Evolutionary conservation across 2,888 invertebrate genomes (phyloP).

Genomic region (Chrysolina oricalcia): DNA sequence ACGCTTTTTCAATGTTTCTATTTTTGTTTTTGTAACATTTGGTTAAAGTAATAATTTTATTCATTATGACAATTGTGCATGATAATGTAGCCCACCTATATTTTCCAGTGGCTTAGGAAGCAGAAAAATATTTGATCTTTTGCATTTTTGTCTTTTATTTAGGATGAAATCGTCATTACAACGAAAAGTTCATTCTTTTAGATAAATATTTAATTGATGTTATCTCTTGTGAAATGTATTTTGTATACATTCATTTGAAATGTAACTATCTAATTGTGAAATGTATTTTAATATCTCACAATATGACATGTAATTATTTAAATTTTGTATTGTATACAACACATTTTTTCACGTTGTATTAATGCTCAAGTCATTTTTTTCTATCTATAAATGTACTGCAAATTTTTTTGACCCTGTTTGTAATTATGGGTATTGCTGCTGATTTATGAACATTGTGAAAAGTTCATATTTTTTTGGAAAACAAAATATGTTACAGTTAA

Average conservation of each 20-base stretch:
- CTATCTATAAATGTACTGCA: conserved; percentile 66
- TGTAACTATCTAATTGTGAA: conserved; percentile 57
- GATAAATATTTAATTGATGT: conserved; percentile 40
- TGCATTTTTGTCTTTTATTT: conserved; percentile 68
- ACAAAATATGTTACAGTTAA: too few relatives aligned
- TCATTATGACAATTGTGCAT: conserved; percentile 22
- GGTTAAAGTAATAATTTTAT: conserved; percentile 15
- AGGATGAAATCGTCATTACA: conserved; percentile 64
- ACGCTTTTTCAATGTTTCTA: conserved; percentile 29
- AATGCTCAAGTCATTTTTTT: conserved; percentile 50
- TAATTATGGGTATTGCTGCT: neutral
- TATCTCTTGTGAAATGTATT: conserved; percentile 57
- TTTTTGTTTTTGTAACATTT: conserved; percentile 39
- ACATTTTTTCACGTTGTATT: conserved; percentile 47
- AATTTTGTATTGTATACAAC: conserved; percentile 55
- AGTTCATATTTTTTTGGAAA: too few relatives aligned
- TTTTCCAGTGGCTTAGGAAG: conserved; percentile 64
- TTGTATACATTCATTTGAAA: conserved; percentile 57
- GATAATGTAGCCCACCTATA: conserved; percentile 61
- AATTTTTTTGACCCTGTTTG: conserved; percentile 66
- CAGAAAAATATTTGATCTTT: conserved; percentile 64
- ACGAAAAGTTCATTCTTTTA: conserved; percentile 55
- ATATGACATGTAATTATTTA: conserved; percentile 65
- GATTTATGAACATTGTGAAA: neutral
- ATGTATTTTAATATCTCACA: conserved; percentile 57